Percentiles rank a stretch among this genome's conserved stretches.
These are phyloP conservation scores for Redunca redunca DNA, from an alignment of 2,113 vertebrate species.

Conservation along the genomic window DNA sequence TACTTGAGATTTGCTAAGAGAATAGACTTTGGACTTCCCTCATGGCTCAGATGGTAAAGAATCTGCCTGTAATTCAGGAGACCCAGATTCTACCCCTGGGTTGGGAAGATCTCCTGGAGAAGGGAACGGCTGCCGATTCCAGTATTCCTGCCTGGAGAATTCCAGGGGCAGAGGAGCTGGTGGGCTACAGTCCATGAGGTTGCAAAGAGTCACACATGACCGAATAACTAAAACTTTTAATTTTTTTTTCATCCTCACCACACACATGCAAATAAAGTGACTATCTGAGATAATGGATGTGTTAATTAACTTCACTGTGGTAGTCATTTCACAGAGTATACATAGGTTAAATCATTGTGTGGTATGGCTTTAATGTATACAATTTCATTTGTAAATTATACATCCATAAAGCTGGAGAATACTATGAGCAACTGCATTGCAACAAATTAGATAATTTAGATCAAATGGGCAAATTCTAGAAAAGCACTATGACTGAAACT, in stretches of 20 bases:
- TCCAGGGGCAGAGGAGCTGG: background rate
- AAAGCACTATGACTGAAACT: background rate
- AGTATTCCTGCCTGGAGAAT: background rate
- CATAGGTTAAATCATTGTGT: background rate
- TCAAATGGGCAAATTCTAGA: background rate
- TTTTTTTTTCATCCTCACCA: background rate
- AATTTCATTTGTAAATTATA: background rate
- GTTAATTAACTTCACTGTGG: background rate
- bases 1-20: background rate
- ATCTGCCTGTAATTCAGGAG: background rate
- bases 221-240: background rate
- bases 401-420: background rate
- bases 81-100: background rate
- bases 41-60: background rate
- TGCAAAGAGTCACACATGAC: background rate
- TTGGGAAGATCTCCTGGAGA: background rate
- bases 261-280: background rate
- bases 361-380: background rate
- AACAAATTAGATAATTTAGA: background rate
- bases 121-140: background rate
- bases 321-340: background rate
- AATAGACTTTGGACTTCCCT: background rate
- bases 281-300: background rate
- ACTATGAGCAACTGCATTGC: background rate
- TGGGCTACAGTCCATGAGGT: background rate